Base-by-base conservation (phyloP, 30 jellyfish, hydroid and myxozoan species). In the Aurelia coerulea region DNA sequence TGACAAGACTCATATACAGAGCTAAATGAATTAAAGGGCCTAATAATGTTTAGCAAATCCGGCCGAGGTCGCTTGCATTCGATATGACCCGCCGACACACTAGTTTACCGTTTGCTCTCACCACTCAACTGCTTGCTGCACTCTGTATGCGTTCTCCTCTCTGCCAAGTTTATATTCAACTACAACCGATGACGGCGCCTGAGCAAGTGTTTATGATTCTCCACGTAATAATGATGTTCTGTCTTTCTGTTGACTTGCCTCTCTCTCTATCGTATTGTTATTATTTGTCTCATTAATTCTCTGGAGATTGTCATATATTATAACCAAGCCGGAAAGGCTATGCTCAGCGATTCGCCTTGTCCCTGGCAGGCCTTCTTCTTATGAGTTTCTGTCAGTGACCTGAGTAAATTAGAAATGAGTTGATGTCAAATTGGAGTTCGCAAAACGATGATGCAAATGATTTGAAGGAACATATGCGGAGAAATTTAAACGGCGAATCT, bases 1-100 rank as follows among this genome's bases (percentile, higher is more conserved):
- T 74, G 80, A 75, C 93, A 49, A 62, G 88, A 84, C 79, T 84
- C 93, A 84, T 84, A 84, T 84, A 84, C 87, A 74, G 74, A 17
- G 70, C 70, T 17, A 60, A 60, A 17, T 60, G 33, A 60, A 17
- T 17, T 23, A 60, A 72, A 79, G 71, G 73, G 89, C 78, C 81
- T 63, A 63, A 66, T 46, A 39, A 29, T 54, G 52, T 39, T 29
- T 14, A 46, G 56, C 56, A 46, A 46, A 46, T 46, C 56, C 56
- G 14, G 56, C 14, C 56, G 56, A 46, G 70, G 31, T 60, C 70
- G 70, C 35, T 60, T 60, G 70, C 70, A 11, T 60, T 60, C 13
- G 70, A 17, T 60, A 23, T 60, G 31, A 17, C 35, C 35, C 70
- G 35, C 0, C 35, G 70, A 17, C 35, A 11, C 70, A 60, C 70